phyloP scores from a whole-genome alignment of 2,113 vertebrate species.

The Megaleporinus macrocephalus region DNA sequence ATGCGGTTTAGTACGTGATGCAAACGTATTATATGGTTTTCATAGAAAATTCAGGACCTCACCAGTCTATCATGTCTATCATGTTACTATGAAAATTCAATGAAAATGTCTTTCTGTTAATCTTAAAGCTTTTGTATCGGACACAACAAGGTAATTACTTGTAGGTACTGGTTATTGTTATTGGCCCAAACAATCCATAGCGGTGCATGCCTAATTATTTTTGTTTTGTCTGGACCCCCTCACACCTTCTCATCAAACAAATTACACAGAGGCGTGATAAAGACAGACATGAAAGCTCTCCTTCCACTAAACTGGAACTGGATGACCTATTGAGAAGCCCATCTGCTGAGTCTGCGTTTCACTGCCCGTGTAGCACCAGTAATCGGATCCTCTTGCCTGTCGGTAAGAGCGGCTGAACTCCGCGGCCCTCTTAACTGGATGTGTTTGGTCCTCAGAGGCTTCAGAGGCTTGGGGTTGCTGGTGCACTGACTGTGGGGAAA shows the following conservation, averaged over 20 bases:
- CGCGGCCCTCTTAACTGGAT: constrained; percentile 57
- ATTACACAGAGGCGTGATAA: neutral
- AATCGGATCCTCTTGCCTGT: constrained; percentile 53
- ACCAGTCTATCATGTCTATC: no score
- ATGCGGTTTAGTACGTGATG: no score
- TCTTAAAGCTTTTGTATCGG: neutral
- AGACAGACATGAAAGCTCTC: neutral
- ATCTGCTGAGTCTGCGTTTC: constrained; percentile 46
- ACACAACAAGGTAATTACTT: neutral
- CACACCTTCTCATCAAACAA: constrained; percentile 3
- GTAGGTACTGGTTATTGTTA: neutral
- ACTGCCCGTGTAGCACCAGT: constrained; percentile 53
- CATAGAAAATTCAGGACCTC: no score
- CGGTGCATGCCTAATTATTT: neutral
- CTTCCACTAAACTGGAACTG: constrained; percentile 36
- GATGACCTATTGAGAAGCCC: constrained; percentile 41
- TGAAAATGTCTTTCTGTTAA: no score
- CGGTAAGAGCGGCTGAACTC: constrained; percentile 59
- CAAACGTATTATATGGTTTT: no score
- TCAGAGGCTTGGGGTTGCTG: constrained; percentile 48
- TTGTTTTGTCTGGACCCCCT: neutral
- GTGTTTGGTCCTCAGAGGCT: constrained; percentile 57
- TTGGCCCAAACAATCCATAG: neutral
- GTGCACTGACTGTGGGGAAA: constrained; percentile 53
- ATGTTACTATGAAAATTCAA: no score